Evolutionary conservation across 2,113 vertebrate species (phyloP).

Genomic region (Alouatta palliata): DNA sequence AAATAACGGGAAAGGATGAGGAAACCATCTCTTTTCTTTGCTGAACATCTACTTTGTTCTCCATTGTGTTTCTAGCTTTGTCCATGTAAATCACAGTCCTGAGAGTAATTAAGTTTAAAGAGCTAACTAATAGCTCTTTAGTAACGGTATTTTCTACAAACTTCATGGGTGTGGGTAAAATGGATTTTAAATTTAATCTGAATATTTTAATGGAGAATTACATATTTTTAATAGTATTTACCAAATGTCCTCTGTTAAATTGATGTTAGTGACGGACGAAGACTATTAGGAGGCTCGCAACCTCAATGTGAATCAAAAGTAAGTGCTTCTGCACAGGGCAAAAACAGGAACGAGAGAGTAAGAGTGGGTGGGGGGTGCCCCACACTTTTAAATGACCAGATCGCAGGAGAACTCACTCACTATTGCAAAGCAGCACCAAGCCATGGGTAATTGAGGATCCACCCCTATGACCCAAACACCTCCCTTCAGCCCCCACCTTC

Average conservation of each 20-base stretch:
- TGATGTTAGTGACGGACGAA: not conserved
- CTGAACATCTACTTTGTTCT: not conserved
- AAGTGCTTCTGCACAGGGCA: too few species aligned
- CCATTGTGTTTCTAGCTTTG: not conserved
- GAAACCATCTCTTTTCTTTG: not conserved
- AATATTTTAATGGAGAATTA: slow-evolving; percentile 32
- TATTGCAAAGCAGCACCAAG: too few species aligned
- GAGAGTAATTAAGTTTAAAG: slow-evolving; percentile 67
- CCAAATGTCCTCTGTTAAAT: slow-evolving; percentile 40
- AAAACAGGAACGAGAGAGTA: too few species aligned
- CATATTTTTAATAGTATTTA: slow-evolving; percentile 46
- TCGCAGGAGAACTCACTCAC: too few species aligned
- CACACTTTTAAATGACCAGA: too few species aligned
- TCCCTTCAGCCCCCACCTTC: too few species aligned
- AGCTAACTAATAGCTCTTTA: slow-evolving; percentile 15
- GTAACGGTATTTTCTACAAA: slow-evolving; percentile 48
- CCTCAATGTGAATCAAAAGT: not conserved
- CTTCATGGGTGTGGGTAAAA: slow-evolving; percentile 16
- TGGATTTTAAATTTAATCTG: slow-evolving; percentile 61
- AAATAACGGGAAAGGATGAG: not conserved
- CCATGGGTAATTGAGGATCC: too few species aligned
- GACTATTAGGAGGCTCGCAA: not conserved
- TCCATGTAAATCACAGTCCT: slow-evolving; percentile 42
- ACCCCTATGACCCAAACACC: too few species aligned
- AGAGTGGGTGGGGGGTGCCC: too few species aligned